Conservation (phyloP, 2,113 vertebrate species). For the Anoura caudifer region DNA sequence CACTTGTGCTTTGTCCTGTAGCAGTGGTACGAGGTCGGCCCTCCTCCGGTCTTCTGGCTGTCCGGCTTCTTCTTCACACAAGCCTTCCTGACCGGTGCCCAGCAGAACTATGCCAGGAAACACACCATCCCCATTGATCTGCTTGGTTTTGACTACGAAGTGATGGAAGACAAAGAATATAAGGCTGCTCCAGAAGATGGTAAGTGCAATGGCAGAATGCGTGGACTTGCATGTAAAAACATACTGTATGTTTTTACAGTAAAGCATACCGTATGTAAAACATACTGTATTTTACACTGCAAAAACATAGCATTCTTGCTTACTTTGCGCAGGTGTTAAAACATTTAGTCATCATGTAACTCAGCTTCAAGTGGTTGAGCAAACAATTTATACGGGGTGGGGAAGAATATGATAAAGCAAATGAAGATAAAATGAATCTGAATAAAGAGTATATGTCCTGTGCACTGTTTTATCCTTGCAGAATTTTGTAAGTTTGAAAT, state of each 20-base stretch:
- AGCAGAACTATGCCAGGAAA: constrained; percentile 93
- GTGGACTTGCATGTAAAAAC: too few species aligned
- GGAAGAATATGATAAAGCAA: background rate
- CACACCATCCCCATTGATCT: constrained; percentile 90
- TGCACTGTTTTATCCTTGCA: background rate
- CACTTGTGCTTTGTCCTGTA: constrained; percentile 54
- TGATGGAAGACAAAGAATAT: constrained; percentile 88
- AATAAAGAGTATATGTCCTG: background rate
- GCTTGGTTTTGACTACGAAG: constrained; percentile 90
- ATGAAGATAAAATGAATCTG: background rate
- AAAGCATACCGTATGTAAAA: too few species aligned
- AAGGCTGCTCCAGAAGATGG: constrained; percentile 85
- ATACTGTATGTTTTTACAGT: too few species aligned
- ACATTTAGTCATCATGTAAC: background rate
- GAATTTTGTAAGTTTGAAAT: background rate
- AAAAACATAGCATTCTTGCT: background rate
- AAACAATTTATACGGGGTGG: background rate
- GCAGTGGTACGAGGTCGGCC: constrained; percentile 88
- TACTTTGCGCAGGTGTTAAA: background rate
- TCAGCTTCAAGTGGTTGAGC: background rate
- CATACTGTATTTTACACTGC: too few species aligned
- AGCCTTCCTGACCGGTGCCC: constrained; percentile 91
- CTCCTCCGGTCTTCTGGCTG: constrained; percentile 89
- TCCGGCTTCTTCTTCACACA: constrained; percentile 96
- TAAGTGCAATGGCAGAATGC: constrained; percentile 62